Evolutionary conservation across 2,888 invertebrate genomes (phyloP), one percentile per base, ranked within the genome.

Genomic region (Acleris emargana): DNA sequence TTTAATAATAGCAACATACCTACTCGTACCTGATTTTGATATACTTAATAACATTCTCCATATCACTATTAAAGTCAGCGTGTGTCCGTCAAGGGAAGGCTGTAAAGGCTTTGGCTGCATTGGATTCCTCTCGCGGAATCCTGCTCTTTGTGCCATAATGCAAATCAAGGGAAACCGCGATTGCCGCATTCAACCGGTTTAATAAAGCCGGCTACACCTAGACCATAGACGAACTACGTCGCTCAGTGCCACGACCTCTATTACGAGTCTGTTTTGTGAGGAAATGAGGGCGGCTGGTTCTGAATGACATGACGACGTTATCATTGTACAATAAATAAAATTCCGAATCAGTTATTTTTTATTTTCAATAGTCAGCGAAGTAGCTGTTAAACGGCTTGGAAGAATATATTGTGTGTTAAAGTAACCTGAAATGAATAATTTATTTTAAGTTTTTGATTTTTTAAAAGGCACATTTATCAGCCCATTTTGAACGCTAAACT

Each of bases 121-220:
- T 72, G 75, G 78, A 79, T 78, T 77, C 76, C 74, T 75, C 73
- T 62, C 71, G 68, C 69, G 64, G 73, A 76, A 77, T 79, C 76
- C 71, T 71, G 72, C 75, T 78, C 86, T 82, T 83, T 86, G 80
- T 81, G 78, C 73, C 68, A 75, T 80, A 81, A 87, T 86, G 86
- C 86, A 88, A 86, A 87, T 86, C 82, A 82, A 77, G 76, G 67
- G 64, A 73, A 47, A 74, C 76, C 71, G 72, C 81, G 82, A 85
- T 86, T 84, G 87, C 76, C 72, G 80, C 74, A 82, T 85, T 85
- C 82, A 81, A 77, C 76, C 77, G 80, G 78, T 84, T 86, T 84
- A 86, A 84, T 87, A 86, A 84, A 76, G 74, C 75, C 71, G 68
- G 74, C 75, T 75, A 77, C 79, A 79, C 76, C 74, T 80, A 79